Percentiles rank a stretch among this genome's conserved stretches.
Evolutionary conservation across 1,140 invertebrate species (phyloP).

Genomic region (Piezodorus guildinii): DNA sequence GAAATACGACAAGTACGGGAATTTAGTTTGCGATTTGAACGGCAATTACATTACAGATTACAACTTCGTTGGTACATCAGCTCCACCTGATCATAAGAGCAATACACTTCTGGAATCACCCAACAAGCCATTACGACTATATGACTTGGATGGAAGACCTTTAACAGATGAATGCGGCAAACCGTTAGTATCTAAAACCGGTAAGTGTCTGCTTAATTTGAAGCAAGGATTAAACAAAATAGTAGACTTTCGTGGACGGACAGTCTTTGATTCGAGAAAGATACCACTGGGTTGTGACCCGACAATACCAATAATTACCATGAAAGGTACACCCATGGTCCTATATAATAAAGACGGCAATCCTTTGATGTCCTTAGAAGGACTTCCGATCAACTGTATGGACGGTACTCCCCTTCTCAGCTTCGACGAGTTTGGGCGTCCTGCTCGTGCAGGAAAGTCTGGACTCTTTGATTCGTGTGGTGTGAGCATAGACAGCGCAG

Average conservation of each 20-base stretch:
- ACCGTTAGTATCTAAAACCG: background rate
- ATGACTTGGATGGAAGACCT: background rate
- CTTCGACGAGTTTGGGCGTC: conserved; percentile 2
- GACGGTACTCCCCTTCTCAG: background rate
- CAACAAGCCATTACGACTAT: background rate
- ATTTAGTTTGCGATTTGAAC: background rate
- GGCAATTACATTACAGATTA: background rate
- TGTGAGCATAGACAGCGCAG: background rate
- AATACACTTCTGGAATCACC: background rate
- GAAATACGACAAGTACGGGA: background rate
- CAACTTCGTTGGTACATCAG: background rate
- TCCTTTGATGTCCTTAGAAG: background rate
- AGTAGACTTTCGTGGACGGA: background rate
- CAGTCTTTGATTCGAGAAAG: background rate
- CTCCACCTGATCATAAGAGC: background rate
- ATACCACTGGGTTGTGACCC: background rate
- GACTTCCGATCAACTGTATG: background rate
- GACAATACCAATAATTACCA: background rate
- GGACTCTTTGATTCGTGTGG: background rate
- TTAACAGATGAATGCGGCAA: conserved; percentile 8
- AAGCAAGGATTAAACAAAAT: background rate
- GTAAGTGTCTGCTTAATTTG: background rate
- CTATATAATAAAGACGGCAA: background rate
- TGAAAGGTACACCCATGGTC: background rate
- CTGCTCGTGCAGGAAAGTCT: background rate